phyloP scores from a whole-genome alignment of 1,140 invertebrate species.

The Pachypsylla venusta region DNA sequence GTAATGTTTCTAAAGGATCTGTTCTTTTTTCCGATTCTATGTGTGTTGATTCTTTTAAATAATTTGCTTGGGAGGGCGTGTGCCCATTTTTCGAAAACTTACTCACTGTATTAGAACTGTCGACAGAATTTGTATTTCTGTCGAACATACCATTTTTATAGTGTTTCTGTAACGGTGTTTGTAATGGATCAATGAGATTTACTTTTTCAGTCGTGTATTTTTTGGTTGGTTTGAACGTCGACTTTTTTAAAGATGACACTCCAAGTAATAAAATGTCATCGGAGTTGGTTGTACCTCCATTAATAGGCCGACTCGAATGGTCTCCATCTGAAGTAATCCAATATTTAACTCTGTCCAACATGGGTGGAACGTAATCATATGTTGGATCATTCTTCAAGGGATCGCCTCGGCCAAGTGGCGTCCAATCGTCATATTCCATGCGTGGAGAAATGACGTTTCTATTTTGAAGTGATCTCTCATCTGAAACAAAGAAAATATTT shows the following conservation, averaged over 20 bases:
- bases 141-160: background rate
- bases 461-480: background rate
- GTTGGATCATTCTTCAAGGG: conserved; percentile 64
- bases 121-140: background rate
- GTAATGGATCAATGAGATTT: conserved; percentile 2
- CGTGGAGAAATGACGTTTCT: conserved; percentile 41
- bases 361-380: conserved; percentile 61
- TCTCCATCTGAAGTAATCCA: conserved; percentile 40
- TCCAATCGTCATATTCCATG: conserved; percentile 62
- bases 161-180: background rate
- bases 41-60: background rate
- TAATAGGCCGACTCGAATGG: background rate
- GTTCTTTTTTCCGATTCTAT: conserved; percentile 2
- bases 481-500: conserved; percentile 1
- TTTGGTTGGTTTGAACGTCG: background rate
- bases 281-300: conserved; percentile 29
- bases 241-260: conserved; percentile 42
- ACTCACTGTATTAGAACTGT: background rate
- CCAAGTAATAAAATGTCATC: conserved; percentile 50
- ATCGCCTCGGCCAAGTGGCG: conserved; percentile 54
- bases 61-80: background rate
- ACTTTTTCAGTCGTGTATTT: background rate
- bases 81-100: background rate
- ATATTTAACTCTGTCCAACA: conserved; percentile 55
- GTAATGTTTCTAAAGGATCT: background rate